A percentile compares a stretch with the other conserved stretches of the same genome.
Conservation (phyloP, 2,888 invertebrate genomes). For the Xanthia togata region DNA sequence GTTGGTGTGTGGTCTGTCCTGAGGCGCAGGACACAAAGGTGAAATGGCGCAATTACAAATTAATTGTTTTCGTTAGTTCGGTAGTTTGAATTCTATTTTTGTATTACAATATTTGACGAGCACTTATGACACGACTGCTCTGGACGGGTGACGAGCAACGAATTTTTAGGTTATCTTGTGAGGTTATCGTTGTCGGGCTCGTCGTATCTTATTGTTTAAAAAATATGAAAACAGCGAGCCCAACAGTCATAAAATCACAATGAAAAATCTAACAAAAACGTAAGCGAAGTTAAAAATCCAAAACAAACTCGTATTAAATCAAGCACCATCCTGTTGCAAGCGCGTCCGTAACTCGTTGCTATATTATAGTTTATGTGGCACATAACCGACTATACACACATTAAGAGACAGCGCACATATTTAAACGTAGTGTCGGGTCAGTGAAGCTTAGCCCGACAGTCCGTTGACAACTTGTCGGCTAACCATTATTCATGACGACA, state of each 20-base stretch:
- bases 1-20: not conserved
- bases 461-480: slow-evolving; percentile 78
- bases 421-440: slow-evolving; percentile 61
- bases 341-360: slow-evolving; percentile 16
- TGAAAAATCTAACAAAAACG: not conserved
- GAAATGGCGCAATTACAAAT: not conserved
- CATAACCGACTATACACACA: slow-evolving; percentile 34
- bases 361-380: slow-evolving; percentile 10
- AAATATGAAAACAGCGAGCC: not conserved
- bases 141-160: not conserved
- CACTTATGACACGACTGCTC: not conserved
- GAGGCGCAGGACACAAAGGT: not conserved
- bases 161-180: not conserved
- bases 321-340: slow-evolving; percentile 9
- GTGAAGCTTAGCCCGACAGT: slow-evolving; percentile 65
- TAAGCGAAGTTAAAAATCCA: not conserved
- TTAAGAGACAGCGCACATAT: slow-evolving; percentile 51
- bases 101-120: not conserved
- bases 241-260: not conserved
- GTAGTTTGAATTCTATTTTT: not conserved
- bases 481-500: slow-evolving; percentile 85
- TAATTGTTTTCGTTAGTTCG: too few species aligned
- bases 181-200: not conserved
- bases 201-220: not conserved
- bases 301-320: slow-evolving; percentile 16